These are phyloP conservation scores for Tetraneura akinire DNA, from an alignment of 1,140 invertebrate species.

Conservation along the genomic window DNA sequence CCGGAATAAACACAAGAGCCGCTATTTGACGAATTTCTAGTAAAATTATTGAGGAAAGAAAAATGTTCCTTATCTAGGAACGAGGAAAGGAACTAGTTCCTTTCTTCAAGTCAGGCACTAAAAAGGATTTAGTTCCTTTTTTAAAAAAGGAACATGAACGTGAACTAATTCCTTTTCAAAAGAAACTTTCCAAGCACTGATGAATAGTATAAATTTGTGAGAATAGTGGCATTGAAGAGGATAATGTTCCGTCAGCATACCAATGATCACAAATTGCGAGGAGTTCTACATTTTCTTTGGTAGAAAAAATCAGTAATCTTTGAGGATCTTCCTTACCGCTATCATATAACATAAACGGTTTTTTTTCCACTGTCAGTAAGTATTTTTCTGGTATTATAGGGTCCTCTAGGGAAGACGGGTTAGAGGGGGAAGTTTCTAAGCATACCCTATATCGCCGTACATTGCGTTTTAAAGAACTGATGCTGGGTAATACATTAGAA, in stretches of 20 bases:
- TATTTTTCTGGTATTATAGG: neutral
- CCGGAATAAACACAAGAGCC: neutral
- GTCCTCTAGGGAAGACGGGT: neutral
- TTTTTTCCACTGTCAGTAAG: neutral
- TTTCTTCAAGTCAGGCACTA: too few relatives aligned
- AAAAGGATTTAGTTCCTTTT: too few relatives aligned
- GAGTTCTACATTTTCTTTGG: neutral
- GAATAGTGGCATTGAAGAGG: neutral
- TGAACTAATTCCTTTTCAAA: too few relatives aligned
- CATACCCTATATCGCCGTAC: neutral
- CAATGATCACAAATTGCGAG: neutral
- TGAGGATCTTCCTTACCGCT: neutral
- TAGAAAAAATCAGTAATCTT: neutral
- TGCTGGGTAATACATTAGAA: conserved; percentile 9
- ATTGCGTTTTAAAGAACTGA: conserved; percentile 3
- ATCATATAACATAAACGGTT: neutral
- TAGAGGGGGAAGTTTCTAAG: conserved; percentile 8
- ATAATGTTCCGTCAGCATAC: neutral
- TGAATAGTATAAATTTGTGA: neutral
- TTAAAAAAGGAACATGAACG: too few relatives aligned
- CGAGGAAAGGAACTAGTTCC: too few relatives aligned
- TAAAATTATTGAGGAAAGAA: too few relatives aligned
- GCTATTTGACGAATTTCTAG: neutral
- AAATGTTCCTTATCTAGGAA: too few relatives aligned
- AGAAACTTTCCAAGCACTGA: too few relatives aligned